Evolutionary conservation across 23 tunicate genomes (phyloP), one percentile per base, ranked within the genome.

Genomic region (Ascidia mentula): DNA sequence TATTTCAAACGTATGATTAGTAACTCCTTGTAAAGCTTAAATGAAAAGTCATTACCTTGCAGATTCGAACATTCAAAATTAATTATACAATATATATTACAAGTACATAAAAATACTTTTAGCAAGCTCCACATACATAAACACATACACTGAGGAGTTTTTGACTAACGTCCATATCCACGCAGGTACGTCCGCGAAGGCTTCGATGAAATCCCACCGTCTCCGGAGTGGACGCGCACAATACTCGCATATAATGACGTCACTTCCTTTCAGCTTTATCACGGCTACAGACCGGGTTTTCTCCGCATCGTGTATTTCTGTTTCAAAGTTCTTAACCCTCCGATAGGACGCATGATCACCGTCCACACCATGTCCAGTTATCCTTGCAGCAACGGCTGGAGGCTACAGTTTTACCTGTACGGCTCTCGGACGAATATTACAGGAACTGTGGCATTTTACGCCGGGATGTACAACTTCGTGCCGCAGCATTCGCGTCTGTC

Each of bases 1-100:
- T 78, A 8, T 88, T 88, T 42, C 76, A 78, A 69, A 88, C 87
- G 93, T 88, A 69, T 32, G 12, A n/a, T n/a, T n/a, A n/a, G n/a
- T n/a, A n/a, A n/a, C n/a, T n/a, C n/a, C n/a, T n/a, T n/a, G n/a
- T n/a, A n/a, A n/a, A n/a, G n/a, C n/a, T n/a, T n/a, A n/a, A n/a
- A n/a, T n/a, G n/a, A n/a, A n/a, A n/a, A n/a, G n/a, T n/a, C n/a
- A n/a, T n/a, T n/a, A n/a, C n/a, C n/a, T n/a, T n/a, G n/a, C n/a
- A n/a, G n/a, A n/a, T n/a, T n/a, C n/a, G n/a, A n/a, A n/a, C n/a
- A n/a, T n/a, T n/a, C n/a, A n/a, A n/a, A n/a, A n/a, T n/a, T n/a
- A n/a, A n/a, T n/a, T n/a, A n/a, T n/a, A n/a, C n/a, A n/a, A n/a
- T n/a, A n/a, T n/a, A n/a, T n/a, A n/a, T n/a, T n/a, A n/a, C n/a